Conservation (phyloP, 2,888 invertebrate genomes). For the Sclerodermus sp. region DNA sequence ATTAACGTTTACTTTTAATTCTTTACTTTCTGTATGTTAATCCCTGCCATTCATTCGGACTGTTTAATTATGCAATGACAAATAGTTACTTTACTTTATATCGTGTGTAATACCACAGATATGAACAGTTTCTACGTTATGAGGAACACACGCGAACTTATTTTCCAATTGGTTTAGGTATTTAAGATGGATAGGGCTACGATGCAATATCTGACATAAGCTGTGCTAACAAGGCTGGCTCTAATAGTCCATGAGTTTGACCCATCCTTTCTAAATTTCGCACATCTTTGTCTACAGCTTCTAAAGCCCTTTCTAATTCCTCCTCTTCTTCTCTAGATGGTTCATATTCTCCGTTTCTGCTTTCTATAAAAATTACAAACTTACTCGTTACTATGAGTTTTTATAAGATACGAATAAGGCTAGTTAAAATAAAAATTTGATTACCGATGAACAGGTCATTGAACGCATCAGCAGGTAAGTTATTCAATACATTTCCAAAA, state of each 20-base stretch:
- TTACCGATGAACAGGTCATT: conserved; percentile 78
- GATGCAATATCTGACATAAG: conserved; percentile 57
- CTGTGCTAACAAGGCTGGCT: conserved; percentile 61
- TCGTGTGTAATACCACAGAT: conserved; percentile 44
- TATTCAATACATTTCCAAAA: conserved; percentile 76
- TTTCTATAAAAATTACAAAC: conserved; percentile 55
- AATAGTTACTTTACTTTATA: conserved; percentile 26
- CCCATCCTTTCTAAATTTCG: conserved; percentile 72
- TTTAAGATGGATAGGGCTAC: conserved; percentile 48
- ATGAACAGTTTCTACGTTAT: conserved; percentile 39
- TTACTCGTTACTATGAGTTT: background rate
- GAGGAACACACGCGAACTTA: conserved; percentile 40
- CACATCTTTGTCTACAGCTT: conserved; percentile 74
- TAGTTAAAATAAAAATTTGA: conserved; percentile 2
- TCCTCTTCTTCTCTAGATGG: conserved; percentile 82
- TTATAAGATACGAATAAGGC: background rate
- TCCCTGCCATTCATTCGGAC: conserved; percentile 29
- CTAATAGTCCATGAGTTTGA: conserved; percentile 63
- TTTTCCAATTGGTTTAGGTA: conserved; percentile 19
- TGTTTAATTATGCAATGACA: conserved; percentile 26
- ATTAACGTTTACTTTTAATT: conserved; percentile 19
- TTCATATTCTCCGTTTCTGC: conserved; percentile 72
- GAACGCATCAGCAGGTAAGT: conserved; percentile 79
- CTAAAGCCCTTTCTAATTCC: conserved; percentile 83
- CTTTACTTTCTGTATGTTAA: conserved; percentile 30